These are phyloP conservation scores for Coenobita brevimanus DNA, from an alignment of 1,140 invertebrate genomes.

Conservation along the genomic window DNA sequence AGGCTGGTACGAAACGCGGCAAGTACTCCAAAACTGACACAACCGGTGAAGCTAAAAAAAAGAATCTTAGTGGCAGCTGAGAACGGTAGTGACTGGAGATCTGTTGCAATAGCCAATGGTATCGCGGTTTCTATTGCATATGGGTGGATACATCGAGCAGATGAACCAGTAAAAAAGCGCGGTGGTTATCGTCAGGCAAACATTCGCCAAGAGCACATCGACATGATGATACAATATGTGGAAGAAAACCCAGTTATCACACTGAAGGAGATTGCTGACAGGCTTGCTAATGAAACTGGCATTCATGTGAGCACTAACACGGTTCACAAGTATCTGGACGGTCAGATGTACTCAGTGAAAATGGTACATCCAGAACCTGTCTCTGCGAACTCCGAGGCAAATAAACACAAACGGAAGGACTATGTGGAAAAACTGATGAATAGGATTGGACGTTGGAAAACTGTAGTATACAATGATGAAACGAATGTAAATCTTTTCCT, in stretches of 20 bases:
- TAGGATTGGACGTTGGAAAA: slow-evolving; percentile 35
- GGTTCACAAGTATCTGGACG: slow-evolving; percentile 18
- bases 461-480: slow-evolving; percentile 16
- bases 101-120: slow-evolving; percentile 29
- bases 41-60: slow-evolving; percentile 13
- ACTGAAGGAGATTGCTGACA: slow-evolving; percentile 29
- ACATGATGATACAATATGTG: slow-evolving; percentile 23
- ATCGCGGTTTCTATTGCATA: slow-evolving; percentile 13
- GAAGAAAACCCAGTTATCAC: slow-evolving; percentile 17
- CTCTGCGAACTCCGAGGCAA: slow-evolving; percentile 2
- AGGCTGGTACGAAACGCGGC: slow-evolving; percentile 28
- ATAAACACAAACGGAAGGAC: slow-evolving; percentile 22
- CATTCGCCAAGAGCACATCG: slow-evolving; percentile 22
- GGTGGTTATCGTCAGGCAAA: too few relatives aligned
- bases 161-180: slow-evolving; percentile 1
- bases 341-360: slow-evolving; percentile 25
- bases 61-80: slow-evolving; percentile 25
- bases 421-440: slow-evolving; percentile 24
- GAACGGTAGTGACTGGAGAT: slow-evolving; percentile 15
- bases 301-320: slow-evolving; percentile 21
- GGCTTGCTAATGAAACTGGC: slow-evolving; percentile 26
- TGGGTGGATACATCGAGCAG: slow-evolving; percentile 27
- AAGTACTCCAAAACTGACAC: neutral
- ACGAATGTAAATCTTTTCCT: slow-evolving; percentile 34
- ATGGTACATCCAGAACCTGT: slow-evolving; percentile 11